These are phyloP conservation scores for Mandrillus leucophaeus DNA, from an alignment of 2,113 vertebrate genomes.

Conservation along the genomic window DNA sequence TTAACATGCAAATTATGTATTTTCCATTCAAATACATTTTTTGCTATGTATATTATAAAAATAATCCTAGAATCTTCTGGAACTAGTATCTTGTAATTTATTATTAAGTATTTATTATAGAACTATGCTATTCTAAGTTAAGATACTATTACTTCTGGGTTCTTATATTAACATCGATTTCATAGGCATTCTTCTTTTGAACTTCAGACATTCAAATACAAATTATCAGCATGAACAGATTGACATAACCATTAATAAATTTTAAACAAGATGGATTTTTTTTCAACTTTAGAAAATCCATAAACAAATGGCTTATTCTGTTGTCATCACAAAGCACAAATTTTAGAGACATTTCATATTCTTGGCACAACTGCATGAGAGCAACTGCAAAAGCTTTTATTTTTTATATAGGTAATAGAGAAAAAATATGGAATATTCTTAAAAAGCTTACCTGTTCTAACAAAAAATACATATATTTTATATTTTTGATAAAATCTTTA, in stretches of 20 bases:
- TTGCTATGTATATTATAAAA: constrained; percentile 54
- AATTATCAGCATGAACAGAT: constrained; percentile 75
- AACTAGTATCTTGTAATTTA: constrained; percentile 80
- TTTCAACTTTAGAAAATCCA: constrained; percentile 73
- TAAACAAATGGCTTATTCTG: constrained; percentile 54
- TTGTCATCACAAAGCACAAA: neutral
- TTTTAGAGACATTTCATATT: neutral
- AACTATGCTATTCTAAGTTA: constrained; percentile 65
- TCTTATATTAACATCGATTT: constrained; percentile 77
- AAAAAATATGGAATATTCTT: neutral
- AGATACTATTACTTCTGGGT: constrained; percentile 66
- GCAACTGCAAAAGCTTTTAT: neutral
- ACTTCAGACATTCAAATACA: constrained; percentile 71
- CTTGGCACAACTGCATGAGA: neutral
- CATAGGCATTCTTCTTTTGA: constrained; percentile 81
- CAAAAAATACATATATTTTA: neutral
- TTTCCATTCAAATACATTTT: constrained; percentile 55
- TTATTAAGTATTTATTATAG: constrained; percentile 78
- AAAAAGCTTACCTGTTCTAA: neutral
- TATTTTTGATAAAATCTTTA: neutral
- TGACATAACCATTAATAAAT: constrained; percentile 73
- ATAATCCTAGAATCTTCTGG: constrained; percentile 45
- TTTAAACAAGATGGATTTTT: constrained; percentile 79
- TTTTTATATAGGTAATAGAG: neutral
- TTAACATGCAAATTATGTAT: neutral